Evolutionary conservation across 2,113 vertebrate genomes (phyloP), one percentile per base, ranked within the genome.

Genomic region (Hypocryptadius cinnamomeus): DNA sequence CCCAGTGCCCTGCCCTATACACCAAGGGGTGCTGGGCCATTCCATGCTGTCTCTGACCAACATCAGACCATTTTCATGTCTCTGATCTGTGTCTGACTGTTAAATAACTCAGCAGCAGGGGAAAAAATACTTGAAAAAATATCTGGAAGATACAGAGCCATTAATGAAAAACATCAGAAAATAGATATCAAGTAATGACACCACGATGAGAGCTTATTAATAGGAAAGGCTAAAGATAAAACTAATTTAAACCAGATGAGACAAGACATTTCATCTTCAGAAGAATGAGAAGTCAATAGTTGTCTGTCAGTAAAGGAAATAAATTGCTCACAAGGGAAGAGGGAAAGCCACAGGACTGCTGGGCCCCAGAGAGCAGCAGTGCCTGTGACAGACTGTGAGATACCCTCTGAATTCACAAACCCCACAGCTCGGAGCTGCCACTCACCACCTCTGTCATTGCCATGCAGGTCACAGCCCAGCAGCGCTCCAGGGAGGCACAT

Each of bases 191-290:
- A 72, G 70, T 80, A 96, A 92, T 71, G 86, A 74, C 89, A 89
- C 65, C 1, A 5, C 0, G 5, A 84, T 66, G 73, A 79, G 72
- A 66, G 80, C 85, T 92, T 89, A 91, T 92, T 95, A 95, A 92
- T 79, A 79, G 90, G 40, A 68, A 89, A 87, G 93, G 64, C 92
- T 91, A 82, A 89, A 95, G 94, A 95, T 95, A 95, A 95, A 95
- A 91, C 90, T 91, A 91, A 96, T 96, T 92, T 65, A 94, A 95
- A 85, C 27, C 85, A 91, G 94, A 95, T 95, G 94, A 95, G 90
- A 89, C 90, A 85, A 93, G 86, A 81, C 93, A 89, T 70, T 83
- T 92, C 90, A 51, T 88, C 96, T 95, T 42, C 82, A 77, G 87
- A 59, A 88, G 89, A 78, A 86, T 6, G 64, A 79, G 87, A 83